Evolutionary conservation across 1,140 invertebrate species (phyloP), one percentile per base, ranked within the genome.

Genomic region (Drosophila mayri): DNA sequence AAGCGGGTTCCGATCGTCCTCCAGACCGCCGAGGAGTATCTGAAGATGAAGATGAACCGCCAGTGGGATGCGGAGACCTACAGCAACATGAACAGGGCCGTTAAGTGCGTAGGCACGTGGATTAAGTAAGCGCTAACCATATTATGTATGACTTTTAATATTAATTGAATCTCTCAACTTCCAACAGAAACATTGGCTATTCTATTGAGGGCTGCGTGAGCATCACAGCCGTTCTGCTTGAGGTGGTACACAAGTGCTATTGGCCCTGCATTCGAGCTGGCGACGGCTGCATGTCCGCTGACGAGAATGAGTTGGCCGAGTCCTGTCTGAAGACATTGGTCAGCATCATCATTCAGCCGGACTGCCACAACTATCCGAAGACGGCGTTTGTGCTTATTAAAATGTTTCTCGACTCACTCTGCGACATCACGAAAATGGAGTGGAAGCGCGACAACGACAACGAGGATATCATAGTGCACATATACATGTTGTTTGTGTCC

Each of bases 31-130:
- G 91, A 93, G 58, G 32, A 47, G 8, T 93, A 81, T 61, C 58
- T 93, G 6, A 78, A 91, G 64, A 35, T 67, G 38, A 86, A 92
- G 58, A 62, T 92, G 54, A 76, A 85, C 32, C 70, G 58, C 8
- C 50, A 54, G 37, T 91, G 92, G 87, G 81, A 90, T 43, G 41
- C 63, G 1, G 91, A 93, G 44, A 60, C 60, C 5, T 87, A 93
- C 75, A 94, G 80, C 70, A 95, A 93, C 37, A 93, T 94, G 83
- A 90, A 93, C 41, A 91, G 93, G 55, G 93, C 94, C 3, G 92
- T 95, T 0, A 94, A 94, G 81, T 95, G 95, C 86, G 94, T 95
- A 18, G 93, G 93, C 35, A 94, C 94, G 22, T 96, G 96, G 96
- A 93, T 96, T 8, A 94, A 81, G 81, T 85, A 28, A 32, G 95